Evolutionary conservation across 2,888 invertebrate genomes (phyloP), one percentile per base, ranked within the genome.

Genomic region (Sinotaia quadrata): DNA sequence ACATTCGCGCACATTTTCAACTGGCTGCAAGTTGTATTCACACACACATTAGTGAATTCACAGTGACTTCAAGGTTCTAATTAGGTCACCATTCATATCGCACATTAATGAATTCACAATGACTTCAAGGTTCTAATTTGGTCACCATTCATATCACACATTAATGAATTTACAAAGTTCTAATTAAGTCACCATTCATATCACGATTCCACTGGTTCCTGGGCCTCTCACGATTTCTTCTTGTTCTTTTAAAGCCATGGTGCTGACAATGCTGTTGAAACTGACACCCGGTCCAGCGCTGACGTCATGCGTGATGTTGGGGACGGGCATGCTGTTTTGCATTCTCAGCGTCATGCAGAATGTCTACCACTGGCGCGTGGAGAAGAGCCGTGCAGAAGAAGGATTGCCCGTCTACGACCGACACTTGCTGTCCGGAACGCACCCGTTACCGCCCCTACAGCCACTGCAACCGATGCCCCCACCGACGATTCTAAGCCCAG

Each of bases 331-430:
- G 72, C 91, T 96, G 51, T 96, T 96, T 89, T 95, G 96, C 87
- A 94, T 96, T 78, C 94, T 94, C 82, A 95, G 96, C 29, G 94
- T 96, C 93, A 94, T 96, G 24, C 96, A 97, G 90, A 96, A 96
- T 89, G 95, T 95, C 18, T 96, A 95, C 88, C 93, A 96, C 59
- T 97, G 96, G 96, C 95, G 96, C 31, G 72, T 81, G 67, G 87
- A 88, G 73, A 85, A 86, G 65, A 78, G 78, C 21, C 79, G 84
- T 67, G 87, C 87, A 4, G 77, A 82, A 41, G 77, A 81, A 33
- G 83, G 86, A 51, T 77, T 82, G 67, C 83, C 83, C 36, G 81
- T 82, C 4, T 82, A 79, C 58, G 81, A 83, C 31, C 68, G 67
- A 31, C 61, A 27, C 27, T 12, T n/a, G 31, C 2, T 33, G 18